Evolutionary conservation across 2,888 invertebrate genomes (phyloP).

Genomic region (Tridacna gigas): DNA sequence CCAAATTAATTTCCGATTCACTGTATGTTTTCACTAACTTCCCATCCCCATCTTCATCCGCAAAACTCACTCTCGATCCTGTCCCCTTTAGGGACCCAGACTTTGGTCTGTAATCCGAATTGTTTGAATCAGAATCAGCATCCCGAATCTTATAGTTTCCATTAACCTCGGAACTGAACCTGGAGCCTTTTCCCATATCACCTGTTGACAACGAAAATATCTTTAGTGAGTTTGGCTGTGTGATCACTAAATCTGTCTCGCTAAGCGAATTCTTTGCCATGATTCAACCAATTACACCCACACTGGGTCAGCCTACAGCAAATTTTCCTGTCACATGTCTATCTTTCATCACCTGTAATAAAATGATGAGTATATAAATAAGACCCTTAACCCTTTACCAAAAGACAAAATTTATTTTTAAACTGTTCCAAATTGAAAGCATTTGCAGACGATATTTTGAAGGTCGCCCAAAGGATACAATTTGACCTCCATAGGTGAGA

Average conservation of each 20-base stretch:
- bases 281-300: constrained; percentile 18
- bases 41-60: constrained; percentile 56
- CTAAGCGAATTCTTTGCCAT: constrained; percentile 59
- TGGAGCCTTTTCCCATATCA: constrained; percentile 57
- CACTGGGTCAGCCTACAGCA: constrained; percentile 1
- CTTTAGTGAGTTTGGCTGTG: constrained; percentile 53
- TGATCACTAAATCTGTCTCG: constrained; percentile 63
- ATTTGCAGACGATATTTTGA: too few species aligned
- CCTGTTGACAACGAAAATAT: constrained; percentile 60
- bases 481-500: too few species aligned
- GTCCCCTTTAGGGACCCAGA: constrained; percentile 47
- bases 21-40: constrained; percentile 60
- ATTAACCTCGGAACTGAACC: constrained; percentile 43
- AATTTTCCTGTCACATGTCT: constrained; percentile 8
- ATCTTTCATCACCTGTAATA: background rate
- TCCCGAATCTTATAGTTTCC: constrained; percentile 51
- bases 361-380: background rate
- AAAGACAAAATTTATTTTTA: too few species aligned
- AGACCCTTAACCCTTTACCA: background rate
- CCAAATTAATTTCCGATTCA: constrained; percentile 49
- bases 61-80: constrained; percentile 62
- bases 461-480: too few species aligned
- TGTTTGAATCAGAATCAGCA: constrained; percentile 8
- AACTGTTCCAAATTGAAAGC: too few species aligned
- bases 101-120: constrained; percentile 31